A percentile compares a stretch with the other conserved stretches of the same genome.
These are phyloP conservation scores for Hetaerina titia DNA, from an alignment of 2,888 invertebrate genomes.

Conservation along the genomic window DNA sequence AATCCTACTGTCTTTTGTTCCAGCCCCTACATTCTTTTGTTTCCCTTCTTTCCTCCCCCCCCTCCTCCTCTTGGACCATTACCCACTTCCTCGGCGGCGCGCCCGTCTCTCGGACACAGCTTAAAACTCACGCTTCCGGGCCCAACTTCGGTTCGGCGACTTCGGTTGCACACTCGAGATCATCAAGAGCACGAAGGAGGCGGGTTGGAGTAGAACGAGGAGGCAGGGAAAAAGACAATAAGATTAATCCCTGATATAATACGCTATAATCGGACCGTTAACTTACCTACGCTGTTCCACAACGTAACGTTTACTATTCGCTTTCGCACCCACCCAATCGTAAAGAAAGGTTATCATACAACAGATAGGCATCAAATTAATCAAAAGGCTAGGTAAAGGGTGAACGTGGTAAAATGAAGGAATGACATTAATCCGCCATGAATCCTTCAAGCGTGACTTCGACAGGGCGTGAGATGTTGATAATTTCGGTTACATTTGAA, in stretches of 20 bases:
- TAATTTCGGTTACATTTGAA: background rate
- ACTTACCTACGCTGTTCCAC: background rate
- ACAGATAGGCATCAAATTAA: slow-evolving; percentile 1
- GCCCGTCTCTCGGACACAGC: background rate
- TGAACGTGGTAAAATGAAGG: background rate
- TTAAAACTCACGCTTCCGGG: slow-evolving; percentile 10
- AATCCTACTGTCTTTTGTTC: slow-evolving; percentile 1
- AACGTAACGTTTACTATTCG: background rate
- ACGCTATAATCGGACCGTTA: background rate
- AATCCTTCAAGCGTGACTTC: background rate
- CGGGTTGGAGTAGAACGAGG: too few species aligned
- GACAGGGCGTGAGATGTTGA: background rate
- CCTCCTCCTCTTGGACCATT: background rate
- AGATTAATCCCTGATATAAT: background rate
- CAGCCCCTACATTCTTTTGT: background rate
- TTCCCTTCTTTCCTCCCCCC: background rate
- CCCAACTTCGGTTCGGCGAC: background rate
- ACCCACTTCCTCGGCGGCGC: background rate
- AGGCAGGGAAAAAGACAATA: background rate
- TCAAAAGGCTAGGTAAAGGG: background rate
- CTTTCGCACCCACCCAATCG: background rate
- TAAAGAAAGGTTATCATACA: background rate
- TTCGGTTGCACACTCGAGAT: slow-evolving; percentile 20
- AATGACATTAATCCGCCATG: background rate
- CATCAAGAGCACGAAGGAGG: background rate